Evolutionary conservation across 2,797 vertebrate species (phyloP).

Genomic region (Myotis daubentonii): DNA sequence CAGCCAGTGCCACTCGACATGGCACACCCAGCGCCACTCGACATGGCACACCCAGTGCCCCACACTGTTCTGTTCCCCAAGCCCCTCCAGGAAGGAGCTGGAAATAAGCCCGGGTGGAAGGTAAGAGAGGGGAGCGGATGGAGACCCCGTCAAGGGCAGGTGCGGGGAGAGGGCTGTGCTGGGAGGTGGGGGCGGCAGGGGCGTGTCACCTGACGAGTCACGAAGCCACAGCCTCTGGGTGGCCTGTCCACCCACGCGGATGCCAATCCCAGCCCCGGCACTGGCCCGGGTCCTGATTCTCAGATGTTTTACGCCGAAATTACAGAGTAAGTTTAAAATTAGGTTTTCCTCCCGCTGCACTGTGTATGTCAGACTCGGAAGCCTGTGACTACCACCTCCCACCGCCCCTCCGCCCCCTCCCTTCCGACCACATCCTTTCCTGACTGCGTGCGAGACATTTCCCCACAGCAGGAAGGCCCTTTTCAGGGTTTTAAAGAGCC

Average conservation of each 20-base stretch:
- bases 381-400: constrained; percentile 49
- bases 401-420: background rate
- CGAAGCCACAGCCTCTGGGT: background rate
- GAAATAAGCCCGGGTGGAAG: background rate
- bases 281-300: background rate
- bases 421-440: constrained; percentile 68
- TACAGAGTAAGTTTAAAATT: constrained; percentile 72
- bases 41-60: background rate
- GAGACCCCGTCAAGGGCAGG: background rate
- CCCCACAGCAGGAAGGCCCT: background rate
- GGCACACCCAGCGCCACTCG: background rate
- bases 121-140: background rate
- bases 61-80: too few species aligned
- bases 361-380: constrained; percentile 70
- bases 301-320: constrained; percentile 45
- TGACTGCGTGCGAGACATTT: background rate
- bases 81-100: background rate
- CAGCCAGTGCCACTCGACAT: rapidly evolving
- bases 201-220: background rate
- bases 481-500: background rate
- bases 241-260: background rate
- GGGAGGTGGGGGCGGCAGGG: background rate
- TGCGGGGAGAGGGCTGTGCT: background rate
- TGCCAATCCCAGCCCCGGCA: background rate
- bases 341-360: constrained; percentile 54